Evolutionary conservation across 2,888 invertebrate species (phyloP).

Genomic region (Lasioglossum malachurum): DNA sequence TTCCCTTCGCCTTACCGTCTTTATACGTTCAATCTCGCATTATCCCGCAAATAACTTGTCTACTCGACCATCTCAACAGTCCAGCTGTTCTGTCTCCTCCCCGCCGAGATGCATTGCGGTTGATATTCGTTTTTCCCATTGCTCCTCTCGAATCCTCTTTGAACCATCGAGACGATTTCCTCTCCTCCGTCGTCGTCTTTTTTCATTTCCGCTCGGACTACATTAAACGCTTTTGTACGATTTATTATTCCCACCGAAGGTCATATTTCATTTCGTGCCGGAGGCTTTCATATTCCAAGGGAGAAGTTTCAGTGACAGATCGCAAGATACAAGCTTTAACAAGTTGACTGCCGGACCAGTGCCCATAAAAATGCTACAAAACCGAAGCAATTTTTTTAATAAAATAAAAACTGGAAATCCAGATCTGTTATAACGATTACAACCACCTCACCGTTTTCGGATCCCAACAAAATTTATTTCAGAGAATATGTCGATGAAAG

Average conservation of each 20-base stretch:
- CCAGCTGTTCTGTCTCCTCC: conserved; percentile 67
- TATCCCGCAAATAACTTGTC: conserved; percentile 79
- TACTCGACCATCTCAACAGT: conserved; percentile 75
- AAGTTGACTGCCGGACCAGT: neutral
- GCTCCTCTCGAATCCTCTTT: conserved; percentile 55
- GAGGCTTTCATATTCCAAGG: neutral
- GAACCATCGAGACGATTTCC: conserved; percentile 60
- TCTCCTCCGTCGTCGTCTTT: conserved; percentile 43
- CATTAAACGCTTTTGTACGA: conserved; percentile 51
- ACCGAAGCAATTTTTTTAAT: neutral
- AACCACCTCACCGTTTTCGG: neutral
- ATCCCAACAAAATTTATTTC: neutral
- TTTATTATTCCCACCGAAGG: conserved; percentile 43
- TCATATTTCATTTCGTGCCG: conserved; percentile 34
- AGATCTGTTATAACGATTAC: neutral
- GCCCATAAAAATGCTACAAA: neutral
- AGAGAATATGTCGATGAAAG: neutral
- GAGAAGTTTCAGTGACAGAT: conserved; percentile 17
- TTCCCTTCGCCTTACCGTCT: conserved; percentile 63
- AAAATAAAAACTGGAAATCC: neutral
- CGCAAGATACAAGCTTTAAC: neutral
- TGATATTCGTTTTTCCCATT: conserved; percentile 60
- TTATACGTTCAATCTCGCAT: conserved; percentile 79
- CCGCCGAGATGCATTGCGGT: conserved; percentile 55
- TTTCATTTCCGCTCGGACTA: conserved; percentile 57